Evolutionary conservation across 2,888 invertebrate genomes (phyloP).

Genomic region (Lasioglossum malachurum): DNA sequence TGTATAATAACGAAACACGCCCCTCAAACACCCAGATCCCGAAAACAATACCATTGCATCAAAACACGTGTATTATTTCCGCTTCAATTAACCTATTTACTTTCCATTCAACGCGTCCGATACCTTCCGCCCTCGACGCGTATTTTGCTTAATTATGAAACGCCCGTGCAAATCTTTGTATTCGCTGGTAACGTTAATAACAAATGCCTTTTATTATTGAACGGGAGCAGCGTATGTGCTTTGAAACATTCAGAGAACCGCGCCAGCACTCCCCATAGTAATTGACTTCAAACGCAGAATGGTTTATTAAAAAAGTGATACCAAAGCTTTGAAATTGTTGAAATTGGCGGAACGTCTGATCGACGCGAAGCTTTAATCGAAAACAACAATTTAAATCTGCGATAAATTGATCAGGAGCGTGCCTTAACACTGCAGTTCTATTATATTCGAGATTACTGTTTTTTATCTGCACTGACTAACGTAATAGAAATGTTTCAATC

Average conservation of each 20-base stretch:
- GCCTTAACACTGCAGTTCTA: neutral
- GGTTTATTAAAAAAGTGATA: neutral
- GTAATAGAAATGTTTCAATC: neutral
- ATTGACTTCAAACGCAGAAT: neutral
- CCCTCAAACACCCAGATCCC: neutral
- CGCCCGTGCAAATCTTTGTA: neutral
- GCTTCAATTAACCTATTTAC: neutral
- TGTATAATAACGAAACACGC: neutral
- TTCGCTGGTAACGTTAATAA: neutral
- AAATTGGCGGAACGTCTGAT: neutral
- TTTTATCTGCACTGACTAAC: neutral
- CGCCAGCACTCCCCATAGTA: neutral
- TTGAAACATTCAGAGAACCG: neutral
- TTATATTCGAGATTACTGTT: neutral
- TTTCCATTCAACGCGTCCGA: neutral
- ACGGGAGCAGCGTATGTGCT: neutral
- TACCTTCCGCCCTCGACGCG: neutral
- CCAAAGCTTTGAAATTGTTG: neutral
- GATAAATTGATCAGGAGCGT: neutral
- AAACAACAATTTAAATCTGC: neutral
- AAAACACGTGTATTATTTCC: slow-evolving; percentile 3
- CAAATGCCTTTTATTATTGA: neutral
- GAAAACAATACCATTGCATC: neutral
- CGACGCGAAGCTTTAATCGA: neutral
- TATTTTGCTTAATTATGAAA: neutral